These are phyloP conservation scores for Drosophila incognita DNA, from an alignment of 2,888 invertebrate genomes.

Conservation along the genomic window DNA sequence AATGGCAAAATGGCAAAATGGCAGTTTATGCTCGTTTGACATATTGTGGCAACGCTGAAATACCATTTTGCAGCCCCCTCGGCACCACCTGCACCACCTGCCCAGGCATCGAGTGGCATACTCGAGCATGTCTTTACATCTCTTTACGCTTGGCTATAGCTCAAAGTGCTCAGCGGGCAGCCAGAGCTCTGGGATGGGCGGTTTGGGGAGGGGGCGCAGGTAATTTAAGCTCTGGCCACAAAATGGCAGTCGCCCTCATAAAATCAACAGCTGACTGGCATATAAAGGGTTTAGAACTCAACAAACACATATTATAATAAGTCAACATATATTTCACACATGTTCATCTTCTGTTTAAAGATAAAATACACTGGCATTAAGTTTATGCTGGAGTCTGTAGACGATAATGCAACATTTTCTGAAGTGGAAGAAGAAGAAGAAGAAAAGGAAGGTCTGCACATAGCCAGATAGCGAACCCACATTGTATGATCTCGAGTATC, in stretches of 20 bases:
- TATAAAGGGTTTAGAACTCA: background rate
- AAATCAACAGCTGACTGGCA: constrained; percentile 5
- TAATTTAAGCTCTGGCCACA: constrained; percentile 26
- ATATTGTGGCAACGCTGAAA: constrained; percentile 63
- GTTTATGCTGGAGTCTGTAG: constrained; percentile 23
- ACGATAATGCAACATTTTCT: constrained; percentile 32
- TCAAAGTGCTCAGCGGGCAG: constrained; percentile 56
- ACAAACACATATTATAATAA: background rate
- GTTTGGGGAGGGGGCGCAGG: background rate
- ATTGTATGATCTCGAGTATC: constrained; percentile 63
- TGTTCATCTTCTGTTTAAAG: constrained; percentile 1
- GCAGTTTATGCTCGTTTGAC: constrained; percentile 78
- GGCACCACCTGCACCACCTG: constrained; percentile 39
- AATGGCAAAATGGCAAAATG: constrained; percentile 77
- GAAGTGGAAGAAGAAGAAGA: background rate
- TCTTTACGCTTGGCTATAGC: constrained; percentile 75
- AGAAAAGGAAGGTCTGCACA: constrained; percentile 43
- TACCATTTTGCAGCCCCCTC: constrained; percentile 1
- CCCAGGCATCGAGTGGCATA: constrained; percentile 72
- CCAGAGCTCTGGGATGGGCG: background rate
- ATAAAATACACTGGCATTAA: constrained; percentile 9
- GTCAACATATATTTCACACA: background rate
- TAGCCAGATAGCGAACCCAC: constrained; percentile 46
- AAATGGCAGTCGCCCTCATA: constrained; percentile 54
- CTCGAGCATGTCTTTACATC: constrained; percentile 79